A percentile compares a stretch with the other conserved stretches of the same genome.
Evolutionary conservation across 1,140 invertebrate genomes (phyloP).

Genomic region (Pseudobourletiella spinata): DNA sequence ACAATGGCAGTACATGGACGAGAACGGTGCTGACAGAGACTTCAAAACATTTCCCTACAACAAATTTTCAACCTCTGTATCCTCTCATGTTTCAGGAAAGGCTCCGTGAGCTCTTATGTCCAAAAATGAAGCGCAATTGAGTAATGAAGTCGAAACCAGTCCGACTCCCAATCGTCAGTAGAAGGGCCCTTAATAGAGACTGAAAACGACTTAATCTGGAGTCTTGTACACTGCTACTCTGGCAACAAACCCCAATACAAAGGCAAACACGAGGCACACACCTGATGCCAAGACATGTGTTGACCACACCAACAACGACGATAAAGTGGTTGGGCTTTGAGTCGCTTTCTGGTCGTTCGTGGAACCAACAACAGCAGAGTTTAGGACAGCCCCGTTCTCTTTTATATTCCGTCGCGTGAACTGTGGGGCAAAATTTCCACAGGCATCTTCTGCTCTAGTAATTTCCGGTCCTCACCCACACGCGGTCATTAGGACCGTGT

Average conservation of each 20-base stretch:
- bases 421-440: not conserved
- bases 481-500: slow-evolving; percentile 11
- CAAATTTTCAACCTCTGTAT: too few relatives aligned
- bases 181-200: slow-evolving; percentile 6
- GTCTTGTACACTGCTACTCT: not conserved
- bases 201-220: not conserved
- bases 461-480: slow-evolving; percentile 23
- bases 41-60: too few relatives aligned
- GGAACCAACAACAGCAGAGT: too few relatives aligned
- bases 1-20: too few relatives aligned
- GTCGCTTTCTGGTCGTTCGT: too few relatives aligned
- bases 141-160: slow-evolving; percentile 21
- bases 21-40: too few relatives aligned
- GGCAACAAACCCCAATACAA: not conserved
- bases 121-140: slow-evolving; percentile 18
- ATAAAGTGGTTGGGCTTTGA: not conserved
- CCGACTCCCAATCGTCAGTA: not conserved
- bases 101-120: not conserved
- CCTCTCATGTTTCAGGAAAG: not conserved
- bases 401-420: not conserved
- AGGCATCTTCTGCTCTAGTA: slow-evolving; percentile 1
- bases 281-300: slow-evolving; percentile 7
- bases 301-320: not conserved
- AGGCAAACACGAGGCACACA: not conserved
- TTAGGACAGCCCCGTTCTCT: not conserved